Evolutionary conservation across 2,888 invertebrate genomes (phyloP).

Genomic region (Phyto melanocephala): DNA sequence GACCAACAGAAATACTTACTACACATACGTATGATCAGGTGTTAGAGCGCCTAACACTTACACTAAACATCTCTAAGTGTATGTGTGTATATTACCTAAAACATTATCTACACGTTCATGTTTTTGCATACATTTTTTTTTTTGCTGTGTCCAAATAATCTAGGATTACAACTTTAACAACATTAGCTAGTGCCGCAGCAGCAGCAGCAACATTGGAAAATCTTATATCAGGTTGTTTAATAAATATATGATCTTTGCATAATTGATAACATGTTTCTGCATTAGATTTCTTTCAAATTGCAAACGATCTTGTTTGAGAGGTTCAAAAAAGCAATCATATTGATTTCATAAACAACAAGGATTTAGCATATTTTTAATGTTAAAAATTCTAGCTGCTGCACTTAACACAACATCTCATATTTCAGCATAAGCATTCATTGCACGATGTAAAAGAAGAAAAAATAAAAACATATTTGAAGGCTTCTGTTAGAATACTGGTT

Average conservation of each 20-base stretch:
- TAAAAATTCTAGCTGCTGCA: constrained; percentile 52
- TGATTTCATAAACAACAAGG: constrained; percentile 51
- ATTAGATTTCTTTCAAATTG: background rate
- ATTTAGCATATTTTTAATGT: constrained; percentile 52
- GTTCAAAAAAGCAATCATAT: background rate
- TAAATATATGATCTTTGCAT: constrained; percentile 56
- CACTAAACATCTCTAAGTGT: background rate
- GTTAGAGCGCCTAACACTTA: background rate
- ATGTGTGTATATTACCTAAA: background rate
- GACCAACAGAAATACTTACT: constrained; percentile 10
- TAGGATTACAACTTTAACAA: constrained; percentile 47
- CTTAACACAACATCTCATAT: constrained; percentile 52
- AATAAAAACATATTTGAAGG: constrained; percentile 9
- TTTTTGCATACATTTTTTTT: constrained; percentile 24
- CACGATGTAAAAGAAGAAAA: background rate
- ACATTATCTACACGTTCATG: constrained; percentile 49
- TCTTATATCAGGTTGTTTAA: constrained; percentile 50
- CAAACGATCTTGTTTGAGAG: background rate
- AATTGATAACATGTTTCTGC: constrained; percentile 58
- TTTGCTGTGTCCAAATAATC: constrained; percentile 41
- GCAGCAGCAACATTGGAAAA: background rate
- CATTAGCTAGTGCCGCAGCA: constrained; percentile 9
- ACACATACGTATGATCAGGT: background rate
- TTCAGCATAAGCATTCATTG: constrained; percentile 8
- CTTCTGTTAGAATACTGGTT: constrained; percentile 41